Conservation (phyloP, 1,140 invertebrate genomes). For the Tetranychus cinnabarinus region DNA sequence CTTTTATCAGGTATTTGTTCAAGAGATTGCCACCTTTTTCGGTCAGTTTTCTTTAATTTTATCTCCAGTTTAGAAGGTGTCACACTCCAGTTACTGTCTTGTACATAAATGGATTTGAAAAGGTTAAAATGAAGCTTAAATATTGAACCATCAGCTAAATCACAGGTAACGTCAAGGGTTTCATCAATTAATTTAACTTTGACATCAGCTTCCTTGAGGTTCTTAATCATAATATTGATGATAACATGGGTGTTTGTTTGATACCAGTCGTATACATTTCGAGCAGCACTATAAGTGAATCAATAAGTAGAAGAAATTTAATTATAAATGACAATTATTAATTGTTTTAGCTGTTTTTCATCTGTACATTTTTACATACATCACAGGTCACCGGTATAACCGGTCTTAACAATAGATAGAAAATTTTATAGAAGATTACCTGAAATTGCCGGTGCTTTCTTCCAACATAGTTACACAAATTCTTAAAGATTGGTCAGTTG, state of each 20-base stretch:
- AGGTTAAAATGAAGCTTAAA: slow-evolving; percentile 10
- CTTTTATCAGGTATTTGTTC: slow-evolving; percentile 8
- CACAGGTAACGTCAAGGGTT: slow-evolving; percentile 7
- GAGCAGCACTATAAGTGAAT: not conserved
- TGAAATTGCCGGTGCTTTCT: not conserved
- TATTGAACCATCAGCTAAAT: slow-evolving; percentile 3
- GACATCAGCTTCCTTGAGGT: slow-evolving; percentile 11
- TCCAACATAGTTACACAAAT: not conserved
- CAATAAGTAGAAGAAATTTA: too few species aligned
- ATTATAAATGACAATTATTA: too few species aligned
- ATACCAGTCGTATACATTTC: slow-evolving; percentile 12
- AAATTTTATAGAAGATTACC: not conserved
- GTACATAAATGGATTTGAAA: slow-evolving; percentile 7
- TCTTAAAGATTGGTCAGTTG: too few species aligned
- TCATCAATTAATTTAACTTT: slow-evolving; percentile 9
- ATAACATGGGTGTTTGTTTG: slow-evolving; percentile 10
- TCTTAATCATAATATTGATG: slow-evolving; percentile 7
- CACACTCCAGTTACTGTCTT: slow-evolving; percentile 9
- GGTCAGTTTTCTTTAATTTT: slow-evolving; percentile 8
- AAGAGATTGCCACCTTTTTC: slow-evolving; percentile 9
- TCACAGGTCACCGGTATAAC: not conserved
- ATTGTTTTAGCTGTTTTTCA: too few species aligned
- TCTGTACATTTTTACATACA: not conserved
- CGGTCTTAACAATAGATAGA: not conserved
- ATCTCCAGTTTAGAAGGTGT: slow-evolving; percentile 9